Evolutionary conservation across 2,797 vertebrate genomes (phyloP).

Genomic region (Erethizon dorsatum): DNA sequence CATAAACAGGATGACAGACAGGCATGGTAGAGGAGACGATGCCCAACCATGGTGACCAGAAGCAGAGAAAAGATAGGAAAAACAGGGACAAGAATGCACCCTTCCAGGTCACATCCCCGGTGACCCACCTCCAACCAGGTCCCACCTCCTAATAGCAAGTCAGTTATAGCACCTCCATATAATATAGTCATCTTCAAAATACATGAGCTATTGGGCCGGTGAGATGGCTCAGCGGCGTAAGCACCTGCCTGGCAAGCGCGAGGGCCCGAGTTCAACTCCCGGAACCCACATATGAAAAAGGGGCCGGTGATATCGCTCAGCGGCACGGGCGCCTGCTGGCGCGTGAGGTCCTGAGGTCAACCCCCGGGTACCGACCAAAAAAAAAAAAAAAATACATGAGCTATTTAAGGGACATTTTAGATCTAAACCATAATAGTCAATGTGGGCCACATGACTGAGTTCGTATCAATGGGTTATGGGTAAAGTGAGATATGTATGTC

Average conservation of each 20-base stretch:
- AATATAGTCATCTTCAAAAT: neutral
- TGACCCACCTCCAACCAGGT: neutral
- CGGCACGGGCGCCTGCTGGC: too few species aligned
- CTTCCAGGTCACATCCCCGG: neutral
- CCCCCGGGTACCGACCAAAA: too few species aligned
- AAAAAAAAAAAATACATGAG: too few species aligned
- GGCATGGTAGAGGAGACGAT: neutral
- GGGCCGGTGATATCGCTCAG: too few species aligned
- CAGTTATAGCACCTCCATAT: neutral
- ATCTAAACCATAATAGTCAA: neutral
- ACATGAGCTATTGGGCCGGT: neutral
- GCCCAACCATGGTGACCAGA: neutral
- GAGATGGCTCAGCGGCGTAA: too few species aligned
- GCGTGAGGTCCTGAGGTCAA: too few species aligned
- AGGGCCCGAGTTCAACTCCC: too few species aligned
- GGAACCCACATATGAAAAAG: too few species aligned
- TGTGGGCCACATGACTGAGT: neutral
- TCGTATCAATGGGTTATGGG: neutral
- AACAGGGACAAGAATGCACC: neutral
- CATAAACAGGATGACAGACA: neutral
- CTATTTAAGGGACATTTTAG: neutral
- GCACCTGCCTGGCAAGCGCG: too few species aligned
- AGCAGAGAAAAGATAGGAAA: neutral
- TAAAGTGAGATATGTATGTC: neutral
- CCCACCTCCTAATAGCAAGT: neutral